Conservation (phyloP, 2,888 invertebrate species). For the Mantis religiosa region DNA sequence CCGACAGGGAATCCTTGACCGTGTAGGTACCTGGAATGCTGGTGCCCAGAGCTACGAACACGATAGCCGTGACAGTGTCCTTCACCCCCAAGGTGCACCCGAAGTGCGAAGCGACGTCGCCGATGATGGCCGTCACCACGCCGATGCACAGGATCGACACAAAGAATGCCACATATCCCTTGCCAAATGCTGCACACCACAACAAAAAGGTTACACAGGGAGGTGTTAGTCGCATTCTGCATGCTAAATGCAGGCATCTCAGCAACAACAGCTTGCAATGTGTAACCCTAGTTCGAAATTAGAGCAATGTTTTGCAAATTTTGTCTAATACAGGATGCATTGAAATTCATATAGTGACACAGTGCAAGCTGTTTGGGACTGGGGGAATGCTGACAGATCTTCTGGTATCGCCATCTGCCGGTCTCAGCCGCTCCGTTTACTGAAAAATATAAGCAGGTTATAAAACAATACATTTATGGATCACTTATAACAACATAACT, state of each 20-base stretch:
- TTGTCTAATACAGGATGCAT: no score
- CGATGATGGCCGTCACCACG: conserved; percentile 90
- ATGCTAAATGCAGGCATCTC: not conserved
- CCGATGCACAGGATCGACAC: conserved; percentile 92
- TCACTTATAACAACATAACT: no score
- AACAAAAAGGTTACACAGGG: not conserved
- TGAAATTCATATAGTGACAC: not conserved
- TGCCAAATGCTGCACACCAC: conserved; percentile 68
- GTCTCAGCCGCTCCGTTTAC: not conserved
- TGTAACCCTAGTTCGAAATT: not conserved
- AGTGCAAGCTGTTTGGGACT: not conserved
- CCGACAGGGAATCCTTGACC: not conserved
- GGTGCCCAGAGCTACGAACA: conserved; percentile 96
- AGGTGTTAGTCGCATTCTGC: not conserved
- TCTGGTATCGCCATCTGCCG: not conserved
- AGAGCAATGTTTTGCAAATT: no score
- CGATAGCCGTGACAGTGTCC: conserved; percentile 95
- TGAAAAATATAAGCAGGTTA: not conserved
- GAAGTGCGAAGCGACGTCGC: conserved; percentile 95
- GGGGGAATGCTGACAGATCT: no score
- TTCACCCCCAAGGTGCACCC: conserved; percentile 95
- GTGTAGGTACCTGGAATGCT: conserved; percentile 92
- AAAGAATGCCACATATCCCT: conserved; percentile 92
- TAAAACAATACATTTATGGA: not conserved
- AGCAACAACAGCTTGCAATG: not conserved